Evolutionary conservation across 2,113 vertebrate species (phyloP).

Genomic region (Orthonyx spaldingii): DNA sequence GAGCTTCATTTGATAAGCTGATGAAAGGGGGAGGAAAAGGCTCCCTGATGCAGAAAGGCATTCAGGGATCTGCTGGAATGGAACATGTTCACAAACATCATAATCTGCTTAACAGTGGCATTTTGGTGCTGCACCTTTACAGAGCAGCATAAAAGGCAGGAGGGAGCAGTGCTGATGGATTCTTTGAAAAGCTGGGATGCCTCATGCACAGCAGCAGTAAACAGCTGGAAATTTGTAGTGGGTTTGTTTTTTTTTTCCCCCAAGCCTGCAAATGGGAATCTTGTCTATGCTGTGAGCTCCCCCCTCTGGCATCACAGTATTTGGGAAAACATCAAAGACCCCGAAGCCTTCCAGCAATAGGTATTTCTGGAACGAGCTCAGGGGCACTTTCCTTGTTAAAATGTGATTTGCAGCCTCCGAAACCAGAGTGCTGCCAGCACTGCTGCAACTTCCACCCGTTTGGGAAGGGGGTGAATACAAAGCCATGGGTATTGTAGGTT

Average conservation of each 20-base stretch:
- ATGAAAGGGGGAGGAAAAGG: constrained; percentile 39
- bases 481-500: neutral
- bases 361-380: neutral
- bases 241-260: neutral
- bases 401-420: neutral
- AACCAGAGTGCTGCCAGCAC: neutral
- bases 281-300: constrained; percentile 77
- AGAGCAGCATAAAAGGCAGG: neutral
- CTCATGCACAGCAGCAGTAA: neutral
- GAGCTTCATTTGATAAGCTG: constrained; percentile 66
- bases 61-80: neutral
- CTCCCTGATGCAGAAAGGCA: constrained; percentile 27
- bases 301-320: constrained; percentile 69
- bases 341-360: neutral
- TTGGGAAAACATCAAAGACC: neutral
- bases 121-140: constrained; percentile 28
- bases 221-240: neutral
- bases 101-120: constrained; percentile 26
- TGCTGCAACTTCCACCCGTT: accelerated
- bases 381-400: neutral
- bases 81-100: neutral
- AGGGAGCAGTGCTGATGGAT: neutral
- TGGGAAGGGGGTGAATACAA: neutral
- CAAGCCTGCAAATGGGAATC: neutral
- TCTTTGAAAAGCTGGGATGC: neutral